Percentiles rank a stretch among this genome's conserved stretches.
These are phyloP conservation scores for Himalopsyche anomala DNA, from an alignment of 2,888 invertebrate genomes.

Conservation along the genomic window DNA sequence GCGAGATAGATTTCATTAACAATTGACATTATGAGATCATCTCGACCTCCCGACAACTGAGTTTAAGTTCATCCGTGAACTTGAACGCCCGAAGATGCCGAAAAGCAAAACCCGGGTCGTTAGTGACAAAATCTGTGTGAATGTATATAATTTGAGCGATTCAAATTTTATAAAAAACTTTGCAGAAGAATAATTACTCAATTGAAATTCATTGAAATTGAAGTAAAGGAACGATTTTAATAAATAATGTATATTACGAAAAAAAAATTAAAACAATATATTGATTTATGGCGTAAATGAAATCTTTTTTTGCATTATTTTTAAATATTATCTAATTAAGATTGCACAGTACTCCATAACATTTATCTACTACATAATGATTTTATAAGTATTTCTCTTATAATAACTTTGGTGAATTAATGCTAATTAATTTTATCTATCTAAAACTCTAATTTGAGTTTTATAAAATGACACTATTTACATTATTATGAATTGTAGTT, in stretches of 20 bases:
- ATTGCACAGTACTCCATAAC: slow-evolving; percentile 9
- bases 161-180: too few species aligned
- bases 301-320: background rate
- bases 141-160: too few species aligned
- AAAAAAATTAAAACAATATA: background rate
- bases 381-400: slow-evolving; percentile 31
- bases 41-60: too few species aligned
- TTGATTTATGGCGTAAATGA: background rate
- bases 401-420: slow-evolving; percentile 46
- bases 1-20: too few species aligned
- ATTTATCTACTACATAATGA: background rate
- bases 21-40: too few species aligned
- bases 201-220: too few species aligned
- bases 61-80: too few species aligned
- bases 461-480: slow-evolving; percentile 21
- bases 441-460: slow-evolving; percentile 6
- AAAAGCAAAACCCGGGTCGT: slow-evolving; percentile 18
- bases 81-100: background rate
- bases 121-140: too few species aligned
- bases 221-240: too few species aligned
- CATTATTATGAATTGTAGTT: slow-evolving; percentile 5
- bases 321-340: background rate
- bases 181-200: too few species aligned
- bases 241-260: background rate
- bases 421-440: slow-evolving; percentile 3